phyloP scores from a whole-genome alignment of 2,888 invertebrate genomes.

The Spilosoma lubricipeda region DNA sequence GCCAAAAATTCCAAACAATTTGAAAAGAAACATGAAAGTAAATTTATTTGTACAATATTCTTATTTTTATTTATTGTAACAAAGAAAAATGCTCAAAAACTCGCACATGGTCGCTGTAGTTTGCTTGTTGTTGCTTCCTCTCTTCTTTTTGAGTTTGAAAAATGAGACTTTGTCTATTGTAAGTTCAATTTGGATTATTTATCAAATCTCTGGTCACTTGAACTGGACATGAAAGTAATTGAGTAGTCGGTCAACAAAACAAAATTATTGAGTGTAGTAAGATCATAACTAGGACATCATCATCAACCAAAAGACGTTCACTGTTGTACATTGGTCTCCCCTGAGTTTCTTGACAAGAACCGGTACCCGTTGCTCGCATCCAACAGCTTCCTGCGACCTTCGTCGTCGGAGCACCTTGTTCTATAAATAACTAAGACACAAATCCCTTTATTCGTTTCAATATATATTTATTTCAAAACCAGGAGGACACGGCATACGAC shows the following conservation, averaged over 20 bases:
- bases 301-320: too few relatives aligned
- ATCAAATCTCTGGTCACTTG: not conserved
- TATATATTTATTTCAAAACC: not conserved
- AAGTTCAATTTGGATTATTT: too few relatives aligned
- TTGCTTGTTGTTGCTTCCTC: not conserved
- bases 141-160: not conserved
- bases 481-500: slow-evolving; percentile 71
- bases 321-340: too few relatives aligned
- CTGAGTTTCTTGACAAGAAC: too few relatives aligned
- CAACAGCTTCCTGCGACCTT: too few relatives aligned
- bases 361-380: too few relatives aligned
- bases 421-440: too few relatives aligned
- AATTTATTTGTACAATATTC: not conserved
- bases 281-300: not conserved
- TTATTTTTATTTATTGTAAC: not conserved
- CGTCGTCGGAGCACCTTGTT: too few relatives aligned
- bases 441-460: not conserved
- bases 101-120: not conserved
- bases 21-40: not conserved
- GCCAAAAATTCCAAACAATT: not conserved
- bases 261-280: not conserved
- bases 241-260: not conserved
- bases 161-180: not conserved
- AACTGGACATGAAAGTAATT: not conserved
- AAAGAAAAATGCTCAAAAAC: not conserved